Evolutionary conservation across 2,888 invertebrate genomes (phyloP).

Genomic region (Acronicta psi): DNA sequence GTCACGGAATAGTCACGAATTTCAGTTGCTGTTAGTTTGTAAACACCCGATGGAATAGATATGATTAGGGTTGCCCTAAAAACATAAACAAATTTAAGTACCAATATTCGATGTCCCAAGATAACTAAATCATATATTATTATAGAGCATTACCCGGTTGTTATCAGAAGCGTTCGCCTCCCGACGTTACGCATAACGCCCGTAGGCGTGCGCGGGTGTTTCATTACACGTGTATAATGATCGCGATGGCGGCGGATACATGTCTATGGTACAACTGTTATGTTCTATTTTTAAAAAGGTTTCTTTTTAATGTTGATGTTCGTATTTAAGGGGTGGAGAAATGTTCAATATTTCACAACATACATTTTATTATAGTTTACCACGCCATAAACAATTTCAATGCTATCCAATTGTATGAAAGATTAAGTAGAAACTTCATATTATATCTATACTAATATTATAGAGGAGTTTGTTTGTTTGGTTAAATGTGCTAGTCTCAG

Average conservation of each 20-base stretch:
- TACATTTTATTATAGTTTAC: too few relatives aligned
- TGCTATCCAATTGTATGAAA: too few relatives aligned
- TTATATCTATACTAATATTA: neutral
- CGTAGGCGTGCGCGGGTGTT: constrained; percentile 31
- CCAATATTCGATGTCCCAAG: too few relatives aligned
- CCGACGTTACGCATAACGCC: constrained; percentile 26
- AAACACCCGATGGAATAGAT: too few relatives aligned
- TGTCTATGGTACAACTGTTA: constrained; percentile 11
- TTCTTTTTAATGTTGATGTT: constrained; percentile 6
- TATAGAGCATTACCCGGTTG: constrained; percentile 29
- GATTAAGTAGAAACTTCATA: neutral
- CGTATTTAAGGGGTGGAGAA: neutral
- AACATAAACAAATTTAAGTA: too few relatives aligned
- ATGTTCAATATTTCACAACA: too few relatives aligned
- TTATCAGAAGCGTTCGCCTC: constrained; percentile 26
- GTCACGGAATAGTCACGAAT: too few relatives aligned
- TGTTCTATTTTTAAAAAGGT: constrained; percentile 13
- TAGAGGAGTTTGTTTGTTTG: too few relatives aligned
- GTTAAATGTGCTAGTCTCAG: too few relatives aligned
- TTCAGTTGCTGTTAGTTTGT: too few relatives aligned
- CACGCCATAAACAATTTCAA: too few relatives aligned
- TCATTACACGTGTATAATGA: constrained; percentile 47
- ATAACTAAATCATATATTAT: constrained; percentile 11
- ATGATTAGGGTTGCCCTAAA: too few relatives aligned
- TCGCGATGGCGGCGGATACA: constrained; percentile 26